phyloP scores from a whole-genome alignment of 2,888 invertebrate species.

The Anoncus sp. region DNA sequence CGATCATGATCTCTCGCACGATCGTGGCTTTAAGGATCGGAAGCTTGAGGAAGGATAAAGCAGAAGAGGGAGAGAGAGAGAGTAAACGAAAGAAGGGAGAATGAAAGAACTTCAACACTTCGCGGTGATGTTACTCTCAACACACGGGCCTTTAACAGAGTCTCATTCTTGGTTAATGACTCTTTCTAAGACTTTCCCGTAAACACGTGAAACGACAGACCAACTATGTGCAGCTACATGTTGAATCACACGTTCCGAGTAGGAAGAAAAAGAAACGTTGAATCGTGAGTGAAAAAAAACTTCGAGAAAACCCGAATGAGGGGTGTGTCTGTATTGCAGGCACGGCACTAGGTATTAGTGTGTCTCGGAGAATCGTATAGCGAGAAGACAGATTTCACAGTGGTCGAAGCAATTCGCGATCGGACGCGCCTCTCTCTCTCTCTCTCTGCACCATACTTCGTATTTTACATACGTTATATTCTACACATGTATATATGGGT shows the following conservation, averaged over 20 bases:
- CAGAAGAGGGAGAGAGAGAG: not conserved
- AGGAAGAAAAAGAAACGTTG: constrained; percentile 17
- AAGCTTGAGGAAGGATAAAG: constrained; percentile 13
- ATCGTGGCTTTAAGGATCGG: constrained; percentile 6
- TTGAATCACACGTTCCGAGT: too few species aligned
- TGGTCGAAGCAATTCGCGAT: constrained; percentile 57
- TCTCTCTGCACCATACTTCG: constrained; percentile 13
- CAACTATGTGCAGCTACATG: too few species aligned
- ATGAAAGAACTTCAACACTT: not conserved
- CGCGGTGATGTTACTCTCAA: not conserved
- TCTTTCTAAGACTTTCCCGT: constrained; percentile 4
- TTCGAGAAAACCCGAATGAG: constrained; percentile 19
- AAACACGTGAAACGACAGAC: constrained; percentile 9
- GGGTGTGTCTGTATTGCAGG: constrained; percentile 21
- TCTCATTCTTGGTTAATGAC: constrained; percentile 18
- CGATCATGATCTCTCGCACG: not conserved
- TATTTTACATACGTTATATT: constrained; percentile 48
- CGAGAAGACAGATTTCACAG: constrained; percentile 55
- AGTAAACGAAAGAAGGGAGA: too few species aligned
- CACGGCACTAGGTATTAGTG: constrained; percentile 35
- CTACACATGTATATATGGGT: not conserved
- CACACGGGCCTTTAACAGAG: too few species aligned
- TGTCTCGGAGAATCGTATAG: constrained; percentile 36
- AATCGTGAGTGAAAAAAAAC: constrained; percentile 11
- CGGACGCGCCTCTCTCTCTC: constrained; percentile 30